Base-by-base conservation (phyloP, 2,797 vertebrate genomes). In the Lutjanus campechanus region DNA sequence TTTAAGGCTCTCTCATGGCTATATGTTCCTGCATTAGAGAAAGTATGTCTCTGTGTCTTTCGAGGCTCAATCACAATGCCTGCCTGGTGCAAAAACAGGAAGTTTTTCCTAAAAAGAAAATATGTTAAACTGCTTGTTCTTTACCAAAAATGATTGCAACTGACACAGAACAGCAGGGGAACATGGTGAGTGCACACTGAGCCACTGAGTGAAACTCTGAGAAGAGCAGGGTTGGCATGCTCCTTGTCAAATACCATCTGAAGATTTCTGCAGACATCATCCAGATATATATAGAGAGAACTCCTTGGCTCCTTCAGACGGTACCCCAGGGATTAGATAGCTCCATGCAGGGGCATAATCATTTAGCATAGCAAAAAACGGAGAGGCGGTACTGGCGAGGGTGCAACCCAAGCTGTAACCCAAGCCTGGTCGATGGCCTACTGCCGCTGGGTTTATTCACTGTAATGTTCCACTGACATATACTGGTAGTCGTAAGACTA, bases 281-380 rank as follows among this genome's bases (percentile, higher is more conserved):
- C 83, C 87, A 88, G 90, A 95, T 93, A 94, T 85, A 94, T 95
- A 96, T 96, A 96, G 89, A 95, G 85, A 93, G 91, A 88, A 72
- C 70, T 62, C 81, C 77, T 68, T 84, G 79, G 87, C 83, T 80
- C 69, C 66, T 73, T 66, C 69, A 41, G 81, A 82, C 55, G 41
- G 56, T 66, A 84, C 87, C 84, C 86, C 15, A 69, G 87, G 78
- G 88, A 90, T 93, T 91, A 91, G 88, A 93, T 80, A 91, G 83
- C 88, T 78, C 93, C 92, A 94, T 93, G 87, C 93, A 94, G 76
- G 92, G 92, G 49, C 87, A 93, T 93, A 91, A 91, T 93, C 87
- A 93, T 93, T 93, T 82, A 91, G 63, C 77, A 77, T 5, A 86
- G 91, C 86, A 87, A 78, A 71, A 89, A 87, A 82, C 7, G 44